Evolutionary conservation across 2,113 vertebrate species (phyloP).

Genomic region (Pterocles gutturalis): DNA sequence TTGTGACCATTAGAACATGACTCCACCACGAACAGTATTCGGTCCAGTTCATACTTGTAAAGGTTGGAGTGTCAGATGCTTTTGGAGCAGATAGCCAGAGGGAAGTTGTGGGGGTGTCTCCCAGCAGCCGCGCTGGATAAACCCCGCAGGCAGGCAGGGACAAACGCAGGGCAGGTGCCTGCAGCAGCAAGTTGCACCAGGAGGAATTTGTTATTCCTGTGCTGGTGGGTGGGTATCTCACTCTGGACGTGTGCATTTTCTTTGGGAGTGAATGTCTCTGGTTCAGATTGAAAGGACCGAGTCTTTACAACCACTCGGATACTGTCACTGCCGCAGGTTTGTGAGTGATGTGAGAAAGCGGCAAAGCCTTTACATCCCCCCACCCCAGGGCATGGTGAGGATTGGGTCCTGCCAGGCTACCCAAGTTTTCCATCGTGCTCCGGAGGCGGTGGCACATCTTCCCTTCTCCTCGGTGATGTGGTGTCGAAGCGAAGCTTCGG

Average conservation of each 20-base stretch:
- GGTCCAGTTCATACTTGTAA: accelerated
- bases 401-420: accelerated
- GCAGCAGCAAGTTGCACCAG: neutral
- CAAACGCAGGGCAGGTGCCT: neutral
- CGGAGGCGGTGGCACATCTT: accelerated
- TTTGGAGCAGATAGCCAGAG: neutral
- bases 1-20: accelerated
- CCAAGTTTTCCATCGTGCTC: too few species aligned
- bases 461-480: accelerated
- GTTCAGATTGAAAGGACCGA: neutral
- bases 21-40: accelerated
- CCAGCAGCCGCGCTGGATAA: neutral
- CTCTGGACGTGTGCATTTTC: accelerated
- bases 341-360: neutral
- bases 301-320: accelerated
- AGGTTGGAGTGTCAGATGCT: neutral
- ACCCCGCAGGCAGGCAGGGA: neutral
- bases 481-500: accelerated
- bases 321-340: neutral
- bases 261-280: accelerated
- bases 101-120: neutral
- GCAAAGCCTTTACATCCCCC: neutral
- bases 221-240: accelerated
- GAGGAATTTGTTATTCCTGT: accelerated
- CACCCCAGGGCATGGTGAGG: accelerated